phyloP scores from a whole-genome alignment of 2,888 invertebrate species.

The Podabrus alpinus region DNA sequence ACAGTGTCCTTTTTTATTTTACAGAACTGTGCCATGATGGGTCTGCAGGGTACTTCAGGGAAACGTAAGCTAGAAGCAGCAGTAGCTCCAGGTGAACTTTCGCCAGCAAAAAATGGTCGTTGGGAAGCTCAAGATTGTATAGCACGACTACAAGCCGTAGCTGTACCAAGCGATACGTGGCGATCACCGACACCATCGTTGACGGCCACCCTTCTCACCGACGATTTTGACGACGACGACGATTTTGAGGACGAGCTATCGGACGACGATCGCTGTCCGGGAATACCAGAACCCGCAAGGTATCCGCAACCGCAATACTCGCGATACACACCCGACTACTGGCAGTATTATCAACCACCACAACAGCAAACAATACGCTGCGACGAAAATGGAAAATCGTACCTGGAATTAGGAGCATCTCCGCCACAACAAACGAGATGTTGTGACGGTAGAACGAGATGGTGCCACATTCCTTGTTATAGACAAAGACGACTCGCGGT shows the following conservation, averaged over 20 bases:
- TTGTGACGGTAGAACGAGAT: conserved; percentile 57
- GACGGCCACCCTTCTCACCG: conserved; percentile 50
- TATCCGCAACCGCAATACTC: conserved; percentile 46
- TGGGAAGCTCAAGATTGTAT: conserved; percentile 63
- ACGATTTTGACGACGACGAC: conserved; percentile 64
- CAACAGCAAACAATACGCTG: conserved; percentile 80
- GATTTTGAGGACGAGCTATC: conserved; percentile 66
- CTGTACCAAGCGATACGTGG: conserved; percentile 67
- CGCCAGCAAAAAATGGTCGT: conserved; percentile 61
- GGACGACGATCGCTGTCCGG: conserved; percentile 60
- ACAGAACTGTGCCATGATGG: conserved; percentile 73
- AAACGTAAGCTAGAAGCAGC: conserved; percentile 68
- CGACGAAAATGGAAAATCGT: conserved; percentile 89
- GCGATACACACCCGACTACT: conserved; percentile 55
- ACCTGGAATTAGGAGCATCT: conserved; percentile 80
- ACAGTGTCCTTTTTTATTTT: conserved; percentile 32
- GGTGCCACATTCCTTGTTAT: conserved; percentile 84
- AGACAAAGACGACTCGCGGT: conserved; percentile 85
- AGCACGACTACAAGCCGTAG: conserved; percentile 72
- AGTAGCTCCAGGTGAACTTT: conserved; percentile 55
- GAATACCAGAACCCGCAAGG: conserved; percentile 55
- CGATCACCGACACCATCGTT: conserved; percentile 55
- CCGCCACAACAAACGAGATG: conserved; percentile 50
- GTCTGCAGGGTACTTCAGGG: conserved; percentile 73
- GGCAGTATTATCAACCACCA: conserved; percentile 60